Conservation (phyloP, 2,888 invertebrate genomes). For the Tachina fera region DNA sequence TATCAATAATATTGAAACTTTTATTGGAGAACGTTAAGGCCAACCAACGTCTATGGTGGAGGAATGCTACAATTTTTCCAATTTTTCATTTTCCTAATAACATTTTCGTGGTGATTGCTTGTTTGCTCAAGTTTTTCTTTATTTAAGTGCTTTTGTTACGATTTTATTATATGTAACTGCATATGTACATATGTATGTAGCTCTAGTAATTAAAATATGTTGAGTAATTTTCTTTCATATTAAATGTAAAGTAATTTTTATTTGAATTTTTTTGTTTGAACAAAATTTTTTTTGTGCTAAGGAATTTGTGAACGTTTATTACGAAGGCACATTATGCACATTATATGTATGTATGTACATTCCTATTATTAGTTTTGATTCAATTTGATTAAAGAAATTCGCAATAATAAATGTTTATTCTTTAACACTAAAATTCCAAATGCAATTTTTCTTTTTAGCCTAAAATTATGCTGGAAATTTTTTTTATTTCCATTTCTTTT, state of each 20-base stretch:
- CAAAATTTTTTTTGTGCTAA: not conserved
- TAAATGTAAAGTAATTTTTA: constrained; percentile 31
- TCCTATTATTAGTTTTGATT: not conserved
- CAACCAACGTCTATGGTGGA: constrained; percentile 47
- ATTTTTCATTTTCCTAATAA: constrained; percentile 50
- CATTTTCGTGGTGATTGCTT: constrained; percentile 51
- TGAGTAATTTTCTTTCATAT: not conserved
- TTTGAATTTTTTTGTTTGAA: constrained; percentile 3
- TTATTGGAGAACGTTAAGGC: constrained; percentile 54
- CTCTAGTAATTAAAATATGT: too few species aligned
- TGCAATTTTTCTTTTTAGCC: constrained; percentile 24
- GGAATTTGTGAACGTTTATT: constrained; percentile 15
- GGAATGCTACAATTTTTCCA: constrained; percentile 38
- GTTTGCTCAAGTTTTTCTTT: constrained; percentile 24
- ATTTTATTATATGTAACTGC: not conserved
- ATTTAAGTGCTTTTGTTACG: not conserved
- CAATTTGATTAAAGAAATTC: not conserved
- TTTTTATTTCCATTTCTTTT: constrained; percentile 43
- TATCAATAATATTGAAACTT: constrained; percentile 52
- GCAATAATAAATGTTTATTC: not conserved
- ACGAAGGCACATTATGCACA: not conserved
- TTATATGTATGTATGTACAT: not conserved
- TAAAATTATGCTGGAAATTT: not conserved
- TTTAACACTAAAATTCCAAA: constrained; percentile 2
- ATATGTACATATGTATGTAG: too few species aligned